Evolutionary conservation across 2,888 invertebrate genomes (phyloP), one percentile per base, ranked within the genome.

Genomic region (Pandemis heparana): DNA sequence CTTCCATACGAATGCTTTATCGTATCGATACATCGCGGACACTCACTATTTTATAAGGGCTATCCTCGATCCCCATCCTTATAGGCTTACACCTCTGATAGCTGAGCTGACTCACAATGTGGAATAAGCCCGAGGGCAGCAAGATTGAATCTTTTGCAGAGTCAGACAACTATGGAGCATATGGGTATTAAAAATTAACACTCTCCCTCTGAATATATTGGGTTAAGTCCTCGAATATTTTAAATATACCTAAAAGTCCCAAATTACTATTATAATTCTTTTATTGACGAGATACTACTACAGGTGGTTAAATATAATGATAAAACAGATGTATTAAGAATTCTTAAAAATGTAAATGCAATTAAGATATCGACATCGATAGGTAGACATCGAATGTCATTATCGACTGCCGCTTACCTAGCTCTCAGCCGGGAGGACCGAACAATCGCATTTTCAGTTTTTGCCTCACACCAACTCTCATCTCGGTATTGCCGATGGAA

Each of bases 391-490:
- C 16, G 32, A 56, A 56, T 43, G 41, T 69, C 64, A 64, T 73
- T 60, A 69, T 70, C 74, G 74, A 70, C 74, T 65, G 80, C 79
- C 85, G 81, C 83, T 79, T 78, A 80, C 80, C 70, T 78, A 80
- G 81, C 83, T 81, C 79, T 82, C 81, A 79, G 80, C 77, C 77
- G 82, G 84, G 83, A 84, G 84, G 85, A 80, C 83, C 82, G 83
- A 89, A 88, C 88, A 87, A 89, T 89, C 84, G 85, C 83, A 84
- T 87, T 88, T 86, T 87, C 87, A 87, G 87, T 89, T 90, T 88
- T 87, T 86, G 83, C 86, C 85, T 87, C 84, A 85, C 85, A 85
- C 84, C 86, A 84, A 82, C 79, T 83, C 85, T 84, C 85, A 85
- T 87, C 85, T 87, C 86, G 80, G 87, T 87, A 89, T 90, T 87